Evolutionary conservation across 2,888 invertebrate species (phyloP).

Genomic region (Drosophila nr. fundita): DNA sequence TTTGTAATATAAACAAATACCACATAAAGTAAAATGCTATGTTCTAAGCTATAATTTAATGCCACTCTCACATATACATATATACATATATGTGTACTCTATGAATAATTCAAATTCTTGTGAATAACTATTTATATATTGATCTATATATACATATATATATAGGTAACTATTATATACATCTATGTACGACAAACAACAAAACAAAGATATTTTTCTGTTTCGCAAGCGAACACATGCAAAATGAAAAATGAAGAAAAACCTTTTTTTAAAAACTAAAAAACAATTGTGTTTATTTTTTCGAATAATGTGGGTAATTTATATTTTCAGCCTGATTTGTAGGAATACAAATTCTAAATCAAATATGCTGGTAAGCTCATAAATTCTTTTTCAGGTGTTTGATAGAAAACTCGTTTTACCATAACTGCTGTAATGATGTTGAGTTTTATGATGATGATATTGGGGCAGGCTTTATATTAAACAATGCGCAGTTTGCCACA

Average conservation of each 20-base stretch:
- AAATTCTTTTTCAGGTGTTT: neutral
- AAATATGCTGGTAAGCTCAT: neutral
- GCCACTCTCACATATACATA: conserved; percentile 39
- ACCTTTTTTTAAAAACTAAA: conserved; percentile 72
- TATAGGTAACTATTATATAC: conserved; percentile 50
- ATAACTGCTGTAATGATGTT: neutral
- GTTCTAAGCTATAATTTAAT: conserved; percentile 53
- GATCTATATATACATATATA: conserved; percentile 51
- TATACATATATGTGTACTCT: conserved; percentile 57
- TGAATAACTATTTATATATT: conserved; percentile 79
- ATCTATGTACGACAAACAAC: conserved; percentile 67
- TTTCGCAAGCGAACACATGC: conserved; percentile 74
- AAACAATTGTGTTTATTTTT: conserved; percentile 18
- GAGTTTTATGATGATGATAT: neutral
- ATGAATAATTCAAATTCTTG: conserved; percentile 74
- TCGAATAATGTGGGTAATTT: neutral
- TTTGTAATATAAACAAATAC: conserved; percentile 59
- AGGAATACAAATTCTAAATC: neutral
- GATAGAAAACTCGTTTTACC: neutral
- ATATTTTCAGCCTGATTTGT: neutral
- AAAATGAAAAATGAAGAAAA: conserved; percentile 63
- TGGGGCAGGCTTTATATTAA: conserved; percentile 27
- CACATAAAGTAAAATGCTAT: conserved; percentile 18
- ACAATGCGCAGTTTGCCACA: neutral
- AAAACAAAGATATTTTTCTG: conserved; percentile 76